Base-by-base conservation (phyloP, 2,888 invertebrate species). In the Chamaedrilus cognettii region DNA sequence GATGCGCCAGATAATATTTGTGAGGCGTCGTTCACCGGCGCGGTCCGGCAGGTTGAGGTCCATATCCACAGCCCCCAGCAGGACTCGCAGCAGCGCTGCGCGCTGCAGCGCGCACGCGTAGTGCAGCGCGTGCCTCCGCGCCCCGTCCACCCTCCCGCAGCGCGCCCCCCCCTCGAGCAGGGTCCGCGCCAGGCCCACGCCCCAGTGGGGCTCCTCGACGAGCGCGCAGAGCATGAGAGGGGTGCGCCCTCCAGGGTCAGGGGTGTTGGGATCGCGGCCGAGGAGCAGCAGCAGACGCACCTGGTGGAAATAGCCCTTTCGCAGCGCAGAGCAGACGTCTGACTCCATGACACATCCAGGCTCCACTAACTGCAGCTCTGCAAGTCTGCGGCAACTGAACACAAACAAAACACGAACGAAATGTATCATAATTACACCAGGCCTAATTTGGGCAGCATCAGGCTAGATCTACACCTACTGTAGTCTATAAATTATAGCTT, bases 101-200 rank as follows among this genome's bases (percentile, higher is more conserved):
- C 80, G 70, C 34, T 77, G 76, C 61, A 79, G 79, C 4, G 82
- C 76, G 66, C 79, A 79, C 2, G 82, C 80, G 68, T 81, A 77
- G 72, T 82, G 82, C 60, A 82, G 72, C 11, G 79, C 80, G 59
- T 78, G 82, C 52, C 80, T 69, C 19, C 81, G 81, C 30, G 72
- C 72, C 30, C 72, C 72, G 70, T 83, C 83, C 32, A 72, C 65
- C 0, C 64, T 66, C 33, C 73, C 74, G 30, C 80, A 61, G 7
- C 65, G 63, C 3, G 79, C 82, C 1, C 80, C 81, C 34, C 77
- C 75, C 71, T 82, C 82, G n/a, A 83, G 75, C 32, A 83, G 72
- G 28, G 77, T 73, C 52, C 80, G 74, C 34, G 80, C 79, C n/a
- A 82, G 71, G 15, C 81, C 79, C 5, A 77, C 75, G 1, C 78